A percentile compares a stretch with the other conserved stretches of the same genome.
phyloP scores from a whole-genome alignment of 53 echinoderm and acorn worm species.

The Crossaster papposus region DNA sequence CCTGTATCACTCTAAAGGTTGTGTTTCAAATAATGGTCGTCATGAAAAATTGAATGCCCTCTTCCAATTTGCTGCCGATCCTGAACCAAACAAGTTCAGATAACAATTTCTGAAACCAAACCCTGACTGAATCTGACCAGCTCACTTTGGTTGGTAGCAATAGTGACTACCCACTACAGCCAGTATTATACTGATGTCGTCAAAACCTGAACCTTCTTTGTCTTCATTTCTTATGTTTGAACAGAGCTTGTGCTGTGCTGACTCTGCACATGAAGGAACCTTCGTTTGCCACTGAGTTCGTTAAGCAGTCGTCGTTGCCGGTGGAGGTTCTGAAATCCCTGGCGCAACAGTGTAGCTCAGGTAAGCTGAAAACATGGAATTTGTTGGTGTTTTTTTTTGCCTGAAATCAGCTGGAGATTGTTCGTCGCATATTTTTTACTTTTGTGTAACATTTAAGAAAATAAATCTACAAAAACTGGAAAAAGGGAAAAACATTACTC shows the following conservation, averaged over 20 bases:
- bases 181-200: neutral
- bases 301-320: constrained; percentile 68
- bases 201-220: neutral
- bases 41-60: too few species aligned
- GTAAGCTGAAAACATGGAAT: constrained; percentile 14
- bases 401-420: too few species aligned
- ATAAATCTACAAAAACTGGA: too few species aligned
- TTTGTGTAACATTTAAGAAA: neutral
- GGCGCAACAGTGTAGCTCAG: constrained; percentile 74
- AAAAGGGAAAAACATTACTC: too few species aligned
- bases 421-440: neutral
- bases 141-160: too few species aligned
- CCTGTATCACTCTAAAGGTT: neutral
- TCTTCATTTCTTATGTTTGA: neutral
- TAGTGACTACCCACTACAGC: too few species aligned
- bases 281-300: constrained; percentile 84
- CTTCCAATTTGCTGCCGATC: too few species aligned
- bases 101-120: too few species aligned
- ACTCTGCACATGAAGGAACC: constrained; percentile 78
- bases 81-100: too few species aligned
- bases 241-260: constrained; percentile 82
- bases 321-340: constrained; percentile 76
- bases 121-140: too few species aligned
- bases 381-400: too few species aligned
- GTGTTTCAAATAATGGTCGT: neutral